Base-by-base conservation (phyloP, 2,113 vertebrate species). In the Apistogramma diplotaenia region DNA sequence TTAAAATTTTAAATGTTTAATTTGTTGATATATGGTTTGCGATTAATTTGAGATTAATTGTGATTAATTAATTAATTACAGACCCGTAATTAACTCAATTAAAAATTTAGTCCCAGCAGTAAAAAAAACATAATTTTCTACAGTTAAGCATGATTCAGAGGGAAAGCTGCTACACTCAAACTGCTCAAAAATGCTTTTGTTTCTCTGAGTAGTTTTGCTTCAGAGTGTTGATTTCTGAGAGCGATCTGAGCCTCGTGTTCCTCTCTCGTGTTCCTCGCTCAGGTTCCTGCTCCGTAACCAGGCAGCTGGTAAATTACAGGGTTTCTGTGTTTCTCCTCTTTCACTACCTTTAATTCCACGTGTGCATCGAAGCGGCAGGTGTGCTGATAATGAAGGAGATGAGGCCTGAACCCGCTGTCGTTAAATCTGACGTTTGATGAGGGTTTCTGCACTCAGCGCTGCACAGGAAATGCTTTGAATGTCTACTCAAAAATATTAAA, bases 321-420 rank as follows among this genome's bases (percentile, higher is more conserved):
- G 16, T 60, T 19, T 5, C 33, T n/a, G 23, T n/a, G 35, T 21
- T 57, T 21, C 37, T 65, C 12, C 35, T 67, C 40, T 57, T 19
- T 55, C 78, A 35, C 70, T 65, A 29, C 74, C 1, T 83, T 71
- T 78, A 84, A 83, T 70, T 74, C 67, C 5, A 11, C 0, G 8
- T 15, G n/a, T 62, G 57, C 9, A 10, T 23, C 9, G 31, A 46
- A 4, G 3, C 3, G 8, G 5, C 2, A 1, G 4, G 54, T 12
- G 70, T 82, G 72, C 72, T 82, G 71, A 72, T 82, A 76, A 88
- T 88, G 1, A 57, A 37, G 51, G 25, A 54, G 19, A 12, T 2
- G 15, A 54, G 33, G 54, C 46, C 9, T 58, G 19, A 23, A 11
- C 15, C 58, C 7, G 51, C 71, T 6, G 58, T 46, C 62, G 46